Evolutionary conservation across 2,888 invertebrate genomes (phyloP).

Genomic region (Ochropacha duplaris): DNA sequence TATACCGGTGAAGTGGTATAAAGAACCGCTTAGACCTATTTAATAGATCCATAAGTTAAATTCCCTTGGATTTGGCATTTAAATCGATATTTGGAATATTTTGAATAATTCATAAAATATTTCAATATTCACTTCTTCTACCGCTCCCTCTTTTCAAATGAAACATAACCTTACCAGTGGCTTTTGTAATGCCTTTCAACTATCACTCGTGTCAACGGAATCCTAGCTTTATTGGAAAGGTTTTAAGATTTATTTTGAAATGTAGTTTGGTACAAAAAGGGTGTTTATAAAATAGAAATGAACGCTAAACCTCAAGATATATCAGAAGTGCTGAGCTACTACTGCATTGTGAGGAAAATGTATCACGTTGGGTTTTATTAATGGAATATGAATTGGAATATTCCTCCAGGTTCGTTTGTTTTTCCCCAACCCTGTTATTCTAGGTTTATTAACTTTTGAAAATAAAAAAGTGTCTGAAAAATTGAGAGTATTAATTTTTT

Average conservation of each 20-base stretch:
- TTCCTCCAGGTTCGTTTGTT: not conserved
- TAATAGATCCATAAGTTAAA: too few relatives aligned
- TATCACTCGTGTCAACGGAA: constrained; percentile 17
- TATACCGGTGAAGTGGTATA: too few relatives aligned
- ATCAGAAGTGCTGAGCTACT: constrained; percentile 36
- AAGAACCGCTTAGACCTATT: too few relatives aligned
- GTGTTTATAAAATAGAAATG: constrained; percentile 28
- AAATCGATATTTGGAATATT: too few relatives aligned
- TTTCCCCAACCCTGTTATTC: not conserved
- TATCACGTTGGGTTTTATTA: not conserved
- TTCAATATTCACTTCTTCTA: not conserved
- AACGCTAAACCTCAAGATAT: constrained; percentile 26
- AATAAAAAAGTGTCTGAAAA: not conserved
- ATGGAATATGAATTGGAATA: not conserved
- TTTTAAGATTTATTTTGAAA: constrained; percentile 20
- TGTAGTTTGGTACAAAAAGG: constrained; percentile 1
- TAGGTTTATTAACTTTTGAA: not conserved
- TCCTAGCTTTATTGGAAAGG: constrained; percentile 16
- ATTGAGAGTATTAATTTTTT: not conserved
- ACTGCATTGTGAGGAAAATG: constrained; percentile 16
- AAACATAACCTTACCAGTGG: constrained; percentile 6
- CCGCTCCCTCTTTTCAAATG: not conserved
- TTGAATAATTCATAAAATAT: too few relatives aligned
- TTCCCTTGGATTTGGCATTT: too few relatives aligned
- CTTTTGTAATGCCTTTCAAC: constrained; percentile 22